Percentiles rank a stretch among this genome's conserved stretches.
Evolutionary conservation across 2,113 vertebrate species (phyloP).

Genomic region (Zosterops pallidus): DNA sequence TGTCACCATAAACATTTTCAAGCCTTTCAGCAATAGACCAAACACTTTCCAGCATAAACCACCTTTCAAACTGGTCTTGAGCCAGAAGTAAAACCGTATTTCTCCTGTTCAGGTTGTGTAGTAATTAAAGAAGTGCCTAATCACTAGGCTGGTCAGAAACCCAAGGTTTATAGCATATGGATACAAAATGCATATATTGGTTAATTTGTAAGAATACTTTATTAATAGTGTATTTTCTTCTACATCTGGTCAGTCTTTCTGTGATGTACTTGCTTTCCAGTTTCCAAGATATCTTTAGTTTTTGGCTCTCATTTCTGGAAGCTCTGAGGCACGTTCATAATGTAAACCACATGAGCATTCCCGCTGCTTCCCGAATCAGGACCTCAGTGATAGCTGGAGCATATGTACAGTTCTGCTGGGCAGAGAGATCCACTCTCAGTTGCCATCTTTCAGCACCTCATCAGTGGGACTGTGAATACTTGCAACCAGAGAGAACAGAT

Average conservation of each 20-base stretch:
- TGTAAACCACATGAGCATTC: constrained; percentile 54
- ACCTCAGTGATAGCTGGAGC: background rate
- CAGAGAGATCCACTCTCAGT: background rate
- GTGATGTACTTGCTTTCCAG: background rate
- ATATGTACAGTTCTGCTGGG: background rate
- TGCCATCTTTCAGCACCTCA: constrained; percentile 19
- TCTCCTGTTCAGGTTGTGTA: background rate
- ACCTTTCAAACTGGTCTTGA: background rate
- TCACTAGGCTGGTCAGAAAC: background rate
- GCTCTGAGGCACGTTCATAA: constrained; percentile 44
- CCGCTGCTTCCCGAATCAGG: background rate
- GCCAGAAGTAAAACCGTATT: background rate
- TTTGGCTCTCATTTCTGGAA: constrained; percentile 51
- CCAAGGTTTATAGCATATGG: background rate
- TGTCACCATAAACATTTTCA: background rate
- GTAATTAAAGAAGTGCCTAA: background rate
- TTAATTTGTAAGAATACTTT: background rate
- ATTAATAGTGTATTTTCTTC: background rate
- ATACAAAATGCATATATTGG: background rate
- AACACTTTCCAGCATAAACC: background rate
- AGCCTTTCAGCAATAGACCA: background rate
- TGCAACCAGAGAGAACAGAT: background rate
- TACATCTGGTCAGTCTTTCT: constrained; percentile 27
- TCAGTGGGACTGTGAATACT: background rate
- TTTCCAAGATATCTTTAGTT: constrained; percentile 52